Evolutionary conservation across 2,113 vertebrate genomes (phyloP).

Genomic region (Halichoeres trimaculatus): DNA sequence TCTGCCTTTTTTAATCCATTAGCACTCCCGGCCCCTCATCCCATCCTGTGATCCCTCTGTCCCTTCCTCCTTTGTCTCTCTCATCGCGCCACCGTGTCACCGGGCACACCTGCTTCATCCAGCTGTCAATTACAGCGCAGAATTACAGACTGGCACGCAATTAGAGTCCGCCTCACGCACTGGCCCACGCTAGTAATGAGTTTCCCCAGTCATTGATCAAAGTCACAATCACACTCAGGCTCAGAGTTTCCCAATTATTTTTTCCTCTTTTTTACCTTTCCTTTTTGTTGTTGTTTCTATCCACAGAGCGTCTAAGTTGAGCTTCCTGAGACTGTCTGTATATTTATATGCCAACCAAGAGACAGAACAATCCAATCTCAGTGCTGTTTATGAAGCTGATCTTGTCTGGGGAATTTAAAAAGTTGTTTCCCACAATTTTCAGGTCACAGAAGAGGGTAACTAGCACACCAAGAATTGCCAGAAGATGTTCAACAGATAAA

Average conservation of each 20-base stretch:
- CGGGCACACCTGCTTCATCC: constrained; percentile 82
- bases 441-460: background rate
- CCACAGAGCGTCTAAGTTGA: constrained; percentile 40
- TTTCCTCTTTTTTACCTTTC: background rate
- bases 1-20: constrained; percentile 13
- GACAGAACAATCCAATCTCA: constrained; percentile 15
- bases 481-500: background rate
- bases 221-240: constrained; percentile 77
- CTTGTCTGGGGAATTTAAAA: background rate
- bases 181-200: constrained; percentile 79
- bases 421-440: background rate
- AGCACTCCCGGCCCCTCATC: constrained; percentile 22
- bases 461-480: background rate
- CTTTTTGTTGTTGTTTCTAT: constrained; percentile 7
- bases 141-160: constrained; percentile 80
- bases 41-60: constrained; percentile 52
- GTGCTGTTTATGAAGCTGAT: background rate
- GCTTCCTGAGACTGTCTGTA: constrained; percentile 32
- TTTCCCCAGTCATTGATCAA: constrained; percentile 85
- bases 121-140: constrained; percentile 81
- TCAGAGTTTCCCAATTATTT: constrained; percentile 79
- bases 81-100: constrained; percentile 54
- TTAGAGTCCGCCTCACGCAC: constrained; percentile 74
- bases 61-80: constrained; percentile 62
- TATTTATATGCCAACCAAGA: constrained; percentile 26